Conservation (phyloP, 2,888 invertebrate species). For the Diplazon laetatorius region DNA sequence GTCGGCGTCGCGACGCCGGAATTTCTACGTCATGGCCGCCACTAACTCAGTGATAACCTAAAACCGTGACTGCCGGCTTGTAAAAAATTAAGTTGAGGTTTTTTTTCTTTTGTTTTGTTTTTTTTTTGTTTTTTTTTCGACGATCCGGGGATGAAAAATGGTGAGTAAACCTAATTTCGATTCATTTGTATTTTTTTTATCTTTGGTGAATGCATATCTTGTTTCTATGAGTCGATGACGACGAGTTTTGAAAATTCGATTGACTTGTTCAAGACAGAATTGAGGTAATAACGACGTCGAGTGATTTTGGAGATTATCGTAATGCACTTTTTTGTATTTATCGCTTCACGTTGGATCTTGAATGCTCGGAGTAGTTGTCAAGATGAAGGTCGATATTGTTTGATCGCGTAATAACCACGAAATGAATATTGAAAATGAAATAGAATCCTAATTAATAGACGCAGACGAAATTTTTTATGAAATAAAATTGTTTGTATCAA, state of each 20-base stretch:
- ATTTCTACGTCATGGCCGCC: slow-evolving; percentile 80
- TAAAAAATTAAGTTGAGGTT: no score
- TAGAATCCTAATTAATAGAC: no score
- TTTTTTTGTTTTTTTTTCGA: no score
- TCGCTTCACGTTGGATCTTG: not conserved
- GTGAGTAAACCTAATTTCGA: slow-evolving; percentile 49
- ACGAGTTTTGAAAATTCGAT: not conserved
- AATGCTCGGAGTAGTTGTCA: not conserved
- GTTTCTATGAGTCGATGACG: not conserved
- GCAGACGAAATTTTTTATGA: no score
- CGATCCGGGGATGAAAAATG: slow-evolving; percentile 34
- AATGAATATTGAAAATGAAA: not conserved
- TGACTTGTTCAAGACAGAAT: not conserved
- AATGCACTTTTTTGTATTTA: not conserved
- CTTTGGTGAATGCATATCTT: no score
- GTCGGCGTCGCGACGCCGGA: slow-evolving; percentile 80
- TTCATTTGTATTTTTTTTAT: no score
- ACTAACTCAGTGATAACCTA: slow-evolving; percentile 63
- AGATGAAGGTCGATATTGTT: not conserved
- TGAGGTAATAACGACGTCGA: not conserved
- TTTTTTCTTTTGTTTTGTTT: no score
- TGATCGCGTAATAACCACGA: not conserved
- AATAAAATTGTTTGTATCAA: no score
- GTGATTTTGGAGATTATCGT: not conserved
- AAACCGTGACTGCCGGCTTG: slow-evolving; percentile 30